Evolutionary conservation across 2,888 invertebrate genomes (phyloP), one percentile per base, ranked within the genome.

Genomic region (Caenorhabditis virilis): DNA sequence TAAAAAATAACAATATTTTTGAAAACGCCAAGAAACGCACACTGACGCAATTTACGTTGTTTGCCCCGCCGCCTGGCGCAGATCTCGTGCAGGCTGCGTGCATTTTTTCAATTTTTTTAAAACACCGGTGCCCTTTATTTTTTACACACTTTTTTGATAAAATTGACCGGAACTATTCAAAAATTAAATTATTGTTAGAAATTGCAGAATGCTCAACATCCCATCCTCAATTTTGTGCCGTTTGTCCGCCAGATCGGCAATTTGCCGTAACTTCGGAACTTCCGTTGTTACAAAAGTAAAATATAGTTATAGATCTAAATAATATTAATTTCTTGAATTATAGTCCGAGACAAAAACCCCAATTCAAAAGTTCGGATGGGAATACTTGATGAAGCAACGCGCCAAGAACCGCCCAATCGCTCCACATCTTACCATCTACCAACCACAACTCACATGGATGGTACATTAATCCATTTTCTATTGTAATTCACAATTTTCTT

Each of bases 361-460:
- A 16, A 69, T 76, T 16, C 83, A 83, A 63, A 59, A 80, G 55
- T 67, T 71, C 51, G 83, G 83, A 52, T 80, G 74, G 72, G 76
- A 79, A 50, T 83, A 83, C 52, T 71, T 83, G 42, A 23, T 73
- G 62, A 64, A 70, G 46, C 83, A 83, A 71, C 72, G 75, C 61
- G 46, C 67, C 13, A 65, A 74, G 52, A 67, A 66, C 18, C 77
- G 83, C 9, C 83, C 83, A 23, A 67, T 83, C 46, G 76, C 82
- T 30, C 83, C 83, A 18, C 82, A 83, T 74, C 69, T 83, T 41
- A 68, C 69, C 59, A 73, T 83, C 64, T 83, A 83, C 62, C 69
- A 80, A 61, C 82, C 80, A 30, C 79, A 82, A 53, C 68, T 82
- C 55, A 83, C 83, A 18, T 82, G 80, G 83, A 60, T 67, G 75